Evolutionary conservation across 2,113 vertebrate species (phyloP).

Genomic region (Climacteris rufus): DNA sequence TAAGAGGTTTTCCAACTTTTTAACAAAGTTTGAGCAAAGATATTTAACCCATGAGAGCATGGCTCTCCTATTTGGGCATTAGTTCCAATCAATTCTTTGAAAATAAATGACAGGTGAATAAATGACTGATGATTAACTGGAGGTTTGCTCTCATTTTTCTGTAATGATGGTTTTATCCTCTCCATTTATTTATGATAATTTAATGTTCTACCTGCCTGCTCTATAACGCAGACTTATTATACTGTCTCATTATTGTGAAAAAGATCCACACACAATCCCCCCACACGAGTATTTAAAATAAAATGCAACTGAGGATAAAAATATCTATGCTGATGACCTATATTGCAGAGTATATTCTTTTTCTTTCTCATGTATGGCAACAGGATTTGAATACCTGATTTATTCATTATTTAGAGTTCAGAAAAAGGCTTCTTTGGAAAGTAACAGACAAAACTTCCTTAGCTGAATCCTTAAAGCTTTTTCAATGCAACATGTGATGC

Average conservation of each 20-base stretch:
- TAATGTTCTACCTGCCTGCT: not conserved
- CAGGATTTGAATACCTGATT: not conserved
- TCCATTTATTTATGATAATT: conserved; percentile 15
- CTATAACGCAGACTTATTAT: not conserved
- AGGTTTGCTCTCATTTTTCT: not conserved
- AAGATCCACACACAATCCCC: not conserved
- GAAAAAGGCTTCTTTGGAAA: not conserved
- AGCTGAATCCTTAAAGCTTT: not conserved
- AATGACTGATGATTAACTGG: not conserved
- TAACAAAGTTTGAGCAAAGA: not conserved
- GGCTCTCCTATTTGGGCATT: not conserved
- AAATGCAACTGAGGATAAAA: conserved; percentile 24
- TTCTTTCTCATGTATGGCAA: not conserved
- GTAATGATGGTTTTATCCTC: not conserved
- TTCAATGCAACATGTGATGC: not conserved
- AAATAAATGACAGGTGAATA: conserved; percentile 20
- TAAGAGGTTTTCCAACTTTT: not conserved
- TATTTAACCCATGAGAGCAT: not conserved
- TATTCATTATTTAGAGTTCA: conserved; percentile 14
- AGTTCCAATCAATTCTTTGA: not conserved
- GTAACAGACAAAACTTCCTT: not conserved
- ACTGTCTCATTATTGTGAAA: not conserved
- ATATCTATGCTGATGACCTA: conserved; percentile 17
- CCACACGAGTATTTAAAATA: not conserved
- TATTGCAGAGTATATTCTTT: not conserved